Evolutionary conservation across 2,888 invertebrate genomes (phyloP), one percentile per base, ranked within the genome.

Genomic region (Rhamnusium bicolor): DNA sequence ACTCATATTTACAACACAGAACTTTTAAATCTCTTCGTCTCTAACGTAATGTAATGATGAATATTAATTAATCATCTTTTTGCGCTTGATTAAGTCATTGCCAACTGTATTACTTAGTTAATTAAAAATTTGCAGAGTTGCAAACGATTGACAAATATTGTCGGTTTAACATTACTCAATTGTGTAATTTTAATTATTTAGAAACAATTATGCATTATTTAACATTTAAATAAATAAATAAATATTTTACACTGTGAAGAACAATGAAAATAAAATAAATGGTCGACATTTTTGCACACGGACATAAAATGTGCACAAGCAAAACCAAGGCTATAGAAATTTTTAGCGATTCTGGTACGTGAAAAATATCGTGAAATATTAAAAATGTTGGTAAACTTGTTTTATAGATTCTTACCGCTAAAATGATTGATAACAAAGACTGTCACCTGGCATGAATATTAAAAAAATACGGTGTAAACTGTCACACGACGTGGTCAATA

Each of bases 71-170:
- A 62, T 62, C 6, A 21, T 65, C n/a, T 65, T 65, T 65, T 65
- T 29, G 10, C 32, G 63, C 63, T 63, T 51, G 51, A 65, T 53
- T 53, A 65, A 27, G 53, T 51, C 65, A 65, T 21, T 32, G 65
- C 32, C 47, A 53, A 54, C 63, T 58, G 24, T 16, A 27, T 16
- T 7, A 16, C 24, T n/a, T 49, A 18, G 10, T 65, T n/a, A 24
- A 53, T 32, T 53, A 27, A 63, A 61, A 49, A 49, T n/a, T 49
- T 53, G 27, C 53, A 51, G 27, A 49, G 21, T 49, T 27, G 53
- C 27, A 65, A 65, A 65, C n/a, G 8, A 18, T 65, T 65, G n/a
- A 19, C 32, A 65, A 65, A 53, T 53, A 53, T 40, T 32, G 53
- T 16, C 27, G 65, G 21, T 40, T 65, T 53, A 7, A 63, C 18